A percentile compares a stretch with the other conserved stretches of the same genome.
Conservation (phyloP, 2,113 vertebrate genomes). For the Cyprinodon tularosa region DNA sequence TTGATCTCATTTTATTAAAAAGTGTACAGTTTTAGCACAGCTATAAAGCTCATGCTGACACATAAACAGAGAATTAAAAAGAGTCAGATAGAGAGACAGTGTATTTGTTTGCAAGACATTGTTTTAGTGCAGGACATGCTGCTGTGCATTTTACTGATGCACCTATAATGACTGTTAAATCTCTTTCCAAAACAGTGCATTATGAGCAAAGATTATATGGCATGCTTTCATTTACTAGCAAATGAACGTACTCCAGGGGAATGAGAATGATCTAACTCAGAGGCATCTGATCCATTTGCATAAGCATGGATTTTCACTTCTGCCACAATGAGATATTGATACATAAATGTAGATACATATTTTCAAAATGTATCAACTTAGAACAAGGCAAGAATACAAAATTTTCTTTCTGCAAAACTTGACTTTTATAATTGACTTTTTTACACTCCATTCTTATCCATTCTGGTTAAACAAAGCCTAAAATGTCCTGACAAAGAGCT, state of each 20-base stretch:
- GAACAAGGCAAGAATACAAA: not conserved
- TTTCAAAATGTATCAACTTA: not conserved
- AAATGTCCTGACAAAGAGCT: too few relatives aligned
- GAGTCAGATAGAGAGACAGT: slow-evolving; percentile 23
- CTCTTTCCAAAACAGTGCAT: slow-evolving; percentile 40
- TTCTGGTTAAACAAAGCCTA: not conserved
- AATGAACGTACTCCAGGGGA: slow-evolving; percentile 20
- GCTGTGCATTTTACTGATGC: slow-evolving; percentile 31
- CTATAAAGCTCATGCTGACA: slow-evolving; percentile 12
- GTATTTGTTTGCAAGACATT: slow-evolving; percentile 45
- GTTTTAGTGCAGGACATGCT: slow-evolving; percentile 35
- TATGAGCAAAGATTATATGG: slow-evolving; percentile 33
- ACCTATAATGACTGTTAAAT: slow-evolving; percentile 34
- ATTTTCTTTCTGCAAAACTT: not conserved
- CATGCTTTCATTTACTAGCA: slow-evolving; percentile 26
- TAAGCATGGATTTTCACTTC: slow-evolving; percentile 5
- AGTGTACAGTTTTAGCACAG: slow-evolving; percentile 30
- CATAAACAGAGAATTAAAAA: not conserved
- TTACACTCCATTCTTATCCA: too few relatives aligned
- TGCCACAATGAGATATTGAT: not conserved
- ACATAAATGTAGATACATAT: not conserved
- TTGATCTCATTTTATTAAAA: slow-evolving; percentile 46
- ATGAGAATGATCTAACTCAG: not conserved
- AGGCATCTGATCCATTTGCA: slow-evolving; percentile 14
- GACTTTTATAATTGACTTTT: too few relatives aligned